Base-by-base conservation (phyloP, 2,888 invertebrate species). In the Hydriomena furcata region DNA sequence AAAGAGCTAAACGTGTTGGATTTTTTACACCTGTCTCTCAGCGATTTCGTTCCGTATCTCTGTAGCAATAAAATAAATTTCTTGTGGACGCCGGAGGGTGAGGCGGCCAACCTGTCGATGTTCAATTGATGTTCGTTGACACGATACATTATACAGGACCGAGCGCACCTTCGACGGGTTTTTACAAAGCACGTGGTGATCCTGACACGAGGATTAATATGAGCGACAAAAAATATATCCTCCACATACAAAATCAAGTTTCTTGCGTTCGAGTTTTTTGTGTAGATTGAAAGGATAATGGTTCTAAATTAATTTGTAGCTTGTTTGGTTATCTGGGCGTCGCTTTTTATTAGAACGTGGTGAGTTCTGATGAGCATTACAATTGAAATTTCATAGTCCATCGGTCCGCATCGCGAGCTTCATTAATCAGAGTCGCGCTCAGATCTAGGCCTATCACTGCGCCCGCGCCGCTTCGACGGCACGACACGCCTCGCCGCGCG, bases 21-120 rank as follows among this genome's bases (percentile, higher is more conserved):
- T 82, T 89, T 79, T 88, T 89, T 83, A 90, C 90, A 90, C 89
- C 89, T 90, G 89, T 89, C 89, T 80, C 80, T 82, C 79, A 75
- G 79, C 79, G 79, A 85, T 85, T 88, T 86, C 84, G 79, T 85
- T 73, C 79, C 83, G 84, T 89, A 89, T 89, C 89, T 88, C 77
- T 79, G 81, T 65, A 71, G 88, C 82, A 87, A 89, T 90, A 89
- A 89, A 89, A 90, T 90, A 90, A 88, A 89, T 89, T 88, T 84
- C 75, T 73, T 85, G 82, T 83, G 79, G 85, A 83, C 87, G 88
- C 86, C 84, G 77, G 82, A 88, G 90, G 89, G 87, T 83, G 81
- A 84, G 69, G 67, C n/a, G 65, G 68, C 72, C 71, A 69, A 78
- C 76, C 79, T 82, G 84, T 85, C 89, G 85, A 85, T 87, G 87